phyloP scores from a whole-genome alignment of 2,888 invertebrate species.

The Apantesis nais region DNA sequence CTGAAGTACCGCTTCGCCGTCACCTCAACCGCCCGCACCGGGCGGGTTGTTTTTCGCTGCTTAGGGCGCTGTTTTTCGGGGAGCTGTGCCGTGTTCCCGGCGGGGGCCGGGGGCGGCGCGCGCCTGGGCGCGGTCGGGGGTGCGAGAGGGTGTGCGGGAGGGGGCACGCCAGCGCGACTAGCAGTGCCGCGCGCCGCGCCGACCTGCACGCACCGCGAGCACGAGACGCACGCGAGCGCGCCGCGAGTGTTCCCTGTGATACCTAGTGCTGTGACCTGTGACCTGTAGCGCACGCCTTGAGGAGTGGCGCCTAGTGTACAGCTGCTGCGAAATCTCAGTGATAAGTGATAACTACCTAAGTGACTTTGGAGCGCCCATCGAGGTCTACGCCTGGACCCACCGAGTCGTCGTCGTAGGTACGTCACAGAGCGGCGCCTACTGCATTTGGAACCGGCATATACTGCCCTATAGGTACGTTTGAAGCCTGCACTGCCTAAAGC shows the following conservation, averaged over 20 bases:
- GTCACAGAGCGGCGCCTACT: not conserved
- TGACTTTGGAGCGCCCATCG: not conserved
- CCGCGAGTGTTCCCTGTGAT: slow-evolving; percentile 32
- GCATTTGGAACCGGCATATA: not conserved
- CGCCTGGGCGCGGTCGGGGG: slow-evolving; percentile 17
- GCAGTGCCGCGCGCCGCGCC: slow-evolving; percentile 44
- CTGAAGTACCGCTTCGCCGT: too few relatives aligned
- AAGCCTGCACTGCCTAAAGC: not conserved
- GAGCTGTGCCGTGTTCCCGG: not conserved
- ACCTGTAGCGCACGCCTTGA: not conserved
- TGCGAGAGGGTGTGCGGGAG: slow-evolving; percentile 18
- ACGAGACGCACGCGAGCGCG: slow-evolving; percentile 17
- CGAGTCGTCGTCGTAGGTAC: not conserved
- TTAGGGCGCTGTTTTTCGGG: too few relatives aligned
- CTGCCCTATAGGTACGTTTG: not conserved
- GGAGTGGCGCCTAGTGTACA: not conserved
- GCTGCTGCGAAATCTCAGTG: slow-evolving; percentile 1
- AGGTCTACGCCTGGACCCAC: not conserved
- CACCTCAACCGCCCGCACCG: too few relatives aligned
- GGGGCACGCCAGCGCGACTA: slow-evolving; percentile 37
- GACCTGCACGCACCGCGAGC: slow-evolving; percentile 28
- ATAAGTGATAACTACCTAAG: slow-evolving; percentile 5
- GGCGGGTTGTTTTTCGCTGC: too few relatives aligned
- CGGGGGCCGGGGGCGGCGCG: slow-evolving; percentile 21
- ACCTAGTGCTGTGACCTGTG: slow-evolving; percentile 16